Evolutionary conservation across 2,113 vertebrate genomes (phyloP).

Genomic region (Periophthalmodon schlosseri): DNA sequence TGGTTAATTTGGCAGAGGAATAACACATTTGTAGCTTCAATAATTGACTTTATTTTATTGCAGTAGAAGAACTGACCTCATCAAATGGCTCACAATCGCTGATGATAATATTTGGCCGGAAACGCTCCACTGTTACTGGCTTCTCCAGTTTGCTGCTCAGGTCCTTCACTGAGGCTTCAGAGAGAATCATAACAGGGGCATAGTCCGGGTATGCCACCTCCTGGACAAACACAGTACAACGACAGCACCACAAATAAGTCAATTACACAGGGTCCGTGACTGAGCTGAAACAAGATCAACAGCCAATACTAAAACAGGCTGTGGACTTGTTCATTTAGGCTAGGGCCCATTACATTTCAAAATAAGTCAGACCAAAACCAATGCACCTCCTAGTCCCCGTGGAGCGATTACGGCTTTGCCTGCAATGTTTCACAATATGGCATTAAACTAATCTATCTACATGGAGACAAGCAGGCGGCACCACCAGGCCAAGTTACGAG

Average conservation of each 20-base stretch:
- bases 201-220: slow-evolving; percentile 87
- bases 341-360: too few relatives aligned
- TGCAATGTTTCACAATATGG: too few relatives aligned
- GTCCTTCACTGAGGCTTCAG: slow-evolving; percentile 86
- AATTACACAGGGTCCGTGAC: too few relatives aligned
- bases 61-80: slow-evolving; percentile 77
- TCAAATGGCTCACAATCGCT: slow-evolving; percentile 82
- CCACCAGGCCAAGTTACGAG: too few relatives aligned
- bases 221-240: slow-evolving; percentile 1
- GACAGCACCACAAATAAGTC: neutral
- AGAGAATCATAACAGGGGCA: slow-evolving; percentile 83
- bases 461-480: too few relatives aligned
- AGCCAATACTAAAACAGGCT: neutral
- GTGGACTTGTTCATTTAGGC: neutral
- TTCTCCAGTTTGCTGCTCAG: slow-evolving; percentile 82
- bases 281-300: neutral
- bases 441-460: too few relatives aligned
- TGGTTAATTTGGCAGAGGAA: neutral
- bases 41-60: neutral
- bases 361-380: too few relatives aligned
- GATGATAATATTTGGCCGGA: slow-evolving; percentile 88
- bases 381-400: too few relatives aligned
- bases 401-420: too few relatives aligned
- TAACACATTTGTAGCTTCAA: neutral
- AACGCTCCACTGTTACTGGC: slow-evolving; percentile 79